phyloP scores from a whole-genome alignment of 2,888 invertebrate species.

The Agrotis clavis region DNA sequence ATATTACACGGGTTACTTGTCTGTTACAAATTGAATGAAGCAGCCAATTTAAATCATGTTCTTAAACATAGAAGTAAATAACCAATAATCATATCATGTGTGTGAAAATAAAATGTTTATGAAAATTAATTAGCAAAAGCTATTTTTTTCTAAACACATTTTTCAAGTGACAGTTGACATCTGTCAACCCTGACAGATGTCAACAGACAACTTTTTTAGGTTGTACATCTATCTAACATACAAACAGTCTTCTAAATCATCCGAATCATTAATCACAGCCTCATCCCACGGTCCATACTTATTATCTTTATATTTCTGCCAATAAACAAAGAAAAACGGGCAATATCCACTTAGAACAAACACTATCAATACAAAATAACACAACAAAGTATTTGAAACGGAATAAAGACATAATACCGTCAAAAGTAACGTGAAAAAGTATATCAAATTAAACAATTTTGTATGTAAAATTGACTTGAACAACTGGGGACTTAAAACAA shows the following conservation, averaged over 20 bases:
- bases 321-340: slow-evolving; percentile 94
- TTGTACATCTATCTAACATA: slow-evolving; percentile 18
- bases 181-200: too few species aligned
- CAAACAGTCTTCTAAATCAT: slow-evolving; percentile 86
- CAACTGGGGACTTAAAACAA: slow-evolving; percentile 97
- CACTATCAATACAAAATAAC: slow-evolving; percentile 92
- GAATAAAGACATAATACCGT: slow-evolving; percentile 89
- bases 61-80: too few species aligned
- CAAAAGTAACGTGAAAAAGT: slow-evolving; percentile 87
- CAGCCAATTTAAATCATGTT: too few species aligned
- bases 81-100: too few species aligned
- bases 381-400: slow-evolving; percentile 91
- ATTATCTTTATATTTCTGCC: slow-evolving; percentile 96
- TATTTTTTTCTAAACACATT: too few species aligned
- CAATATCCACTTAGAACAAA: slow-evolving; percentile 93
- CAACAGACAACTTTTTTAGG: too few species aligned
- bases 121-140: too few species aligned
- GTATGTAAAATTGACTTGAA: slow-evolving; percentile 92
- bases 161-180: too few species aligned
- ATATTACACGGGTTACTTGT: too few species aligned
- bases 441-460: slow-evolving; percentile 88
- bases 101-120: too few species aligned
- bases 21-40: too few species aligned
- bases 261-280: slow-evolving; percentile 94
- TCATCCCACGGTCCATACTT: slow-evolving; percentile 99